Evolutionary conservation across 35 echinoderm and acorn worm genomes (phyloP).

Genomic region (Eucidaris tribuloides): DNA sequence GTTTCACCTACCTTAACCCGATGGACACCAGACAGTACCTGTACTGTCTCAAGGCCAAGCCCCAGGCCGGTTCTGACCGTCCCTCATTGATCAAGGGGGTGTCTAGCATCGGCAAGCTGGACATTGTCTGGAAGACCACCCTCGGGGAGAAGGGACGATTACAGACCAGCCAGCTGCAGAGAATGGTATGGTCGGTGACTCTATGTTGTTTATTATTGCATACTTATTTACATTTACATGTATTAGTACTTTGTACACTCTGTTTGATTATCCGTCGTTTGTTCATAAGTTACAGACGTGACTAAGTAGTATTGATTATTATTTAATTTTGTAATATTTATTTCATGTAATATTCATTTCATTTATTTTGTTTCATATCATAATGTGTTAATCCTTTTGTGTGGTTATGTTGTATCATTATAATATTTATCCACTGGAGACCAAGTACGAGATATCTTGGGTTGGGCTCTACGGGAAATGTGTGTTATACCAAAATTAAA

Average conservation of each 20-base stretch:
- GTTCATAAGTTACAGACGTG: neutral
- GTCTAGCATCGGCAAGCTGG: slow-evolving; percentile 95
- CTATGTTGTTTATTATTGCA: too few relatives aligned
- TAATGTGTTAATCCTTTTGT: too few relatives aligned
- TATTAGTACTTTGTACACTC: neutral
- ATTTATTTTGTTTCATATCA: neutral
- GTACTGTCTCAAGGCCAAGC: slow-evolving; percentile 86
- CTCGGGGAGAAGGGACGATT: slow-evolving; percentile 93
- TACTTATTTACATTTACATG: neutral
- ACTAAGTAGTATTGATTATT: neutral
- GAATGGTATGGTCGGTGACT: slow-evolving; percentile 81
- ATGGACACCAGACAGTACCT: slow-evolving; percentile 98
- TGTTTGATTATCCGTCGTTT: neutral
- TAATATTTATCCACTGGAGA: too few relatives aligned
- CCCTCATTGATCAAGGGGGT: slow-evolving; percentile 80
- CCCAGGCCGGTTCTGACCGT: slow-evolving; percentile 61
- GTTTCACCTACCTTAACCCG: slow-evolving; percentile 87
- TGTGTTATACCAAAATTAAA: too few relatives aligned
- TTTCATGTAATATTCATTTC: neutral
- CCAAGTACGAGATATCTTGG: too few relatives aligned
- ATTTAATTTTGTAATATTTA: neutral
- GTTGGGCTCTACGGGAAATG: too few relatives aligned
- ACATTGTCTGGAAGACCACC: slow-evolving; percentile 98
- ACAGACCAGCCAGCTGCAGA: slow-evolving; percentile 95
- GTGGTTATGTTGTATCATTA: too few relatives aligned